phyloP scores from a whole-genome alignment of 1,140 invertebrate species.

The Planococcus citri region DNA sequence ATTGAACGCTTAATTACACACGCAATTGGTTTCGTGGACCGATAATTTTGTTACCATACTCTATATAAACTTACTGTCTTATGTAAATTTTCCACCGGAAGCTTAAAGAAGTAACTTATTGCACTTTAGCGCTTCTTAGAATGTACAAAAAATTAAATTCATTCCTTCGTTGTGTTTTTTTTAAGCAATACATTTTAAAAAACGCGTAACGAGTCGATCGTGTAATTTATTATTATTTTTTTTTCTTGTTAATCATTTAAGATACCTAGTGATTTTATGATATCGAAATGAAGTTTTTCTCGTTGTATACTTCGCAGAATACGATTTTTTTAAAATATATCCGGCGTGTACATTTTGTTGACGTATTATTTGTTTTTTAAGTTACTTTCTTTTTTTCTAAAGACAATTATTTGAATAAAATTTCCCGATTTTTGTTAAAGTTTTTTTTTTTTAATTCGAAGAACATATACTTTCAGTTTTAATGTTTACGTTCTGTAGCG shows the following conservation, averaged over 20 bases:
- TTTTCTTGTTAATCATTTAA: neutral
- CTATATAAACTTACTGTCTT: neutral
- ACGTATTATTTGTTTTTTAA: neutral
- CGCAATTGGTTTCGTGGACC: neutral
- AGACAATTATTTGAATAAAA: neutral
- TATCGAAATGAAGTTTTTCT: neutral
- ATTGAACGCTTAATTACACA: constrained; percentile 31
- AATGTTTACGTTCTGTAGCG: no score
- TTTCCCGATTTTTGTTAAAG: no score
- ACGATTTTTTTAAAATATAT: neutral
- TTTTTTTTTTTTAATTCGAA: neutral
- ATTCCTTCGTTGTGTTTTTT: neutral
- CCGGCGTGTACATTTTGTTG: neutral
- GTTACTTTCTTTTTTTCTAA: neutral
- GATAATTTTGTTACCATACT: neutral
- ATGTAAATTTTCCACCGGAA: neutral
- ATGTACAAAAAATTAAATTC: neutral
- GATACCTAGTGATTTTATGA: neutral
- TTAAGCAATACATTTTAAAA: neutral
- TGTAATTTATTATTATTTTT: constrained; percentile 8
- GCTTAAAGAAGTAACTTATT: neutral
- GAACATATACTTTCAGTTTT: neutral
- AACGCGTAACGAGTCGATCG: neutral
- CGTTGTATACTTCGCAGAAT: neutral
- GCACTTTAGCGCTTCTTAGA: neutral